Conservation (phyloP, 2,797 vertebrate species). For the Phaenicophaeus curvirostris region DNA sequence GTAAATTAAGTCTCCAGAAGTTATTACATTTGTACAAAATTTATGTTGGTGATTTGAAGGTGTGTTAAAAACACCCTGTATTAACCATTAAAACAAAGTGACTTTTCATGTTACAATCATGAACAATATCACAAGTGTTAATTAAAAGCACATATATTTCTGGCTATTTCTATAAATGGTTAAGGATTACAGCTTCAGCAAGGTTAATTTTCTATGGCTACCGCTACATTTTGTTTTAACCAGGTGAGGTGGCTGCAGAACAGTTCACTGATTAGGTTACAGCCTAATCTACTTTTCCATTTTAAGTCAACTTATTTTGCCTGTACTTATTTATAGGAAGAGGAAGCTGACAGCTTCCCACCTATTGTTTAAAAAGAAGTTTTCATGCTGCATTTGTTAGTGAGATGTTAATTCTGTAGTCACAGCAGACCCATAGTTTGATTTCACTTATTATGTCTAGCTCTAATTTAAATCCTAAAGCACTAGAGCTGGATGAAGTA, state of each 20-base stretch:
- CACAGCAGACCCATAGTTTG: not conserved
- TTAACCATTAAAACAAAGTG: not conserved
- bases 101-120: not conserved
- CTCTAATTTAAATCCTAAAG: not conserved
- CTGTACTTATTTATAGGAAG: not conserved
- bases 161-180: not conserved
- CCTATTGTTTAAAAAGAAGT: not conserved
- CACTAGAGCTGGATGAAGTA: not conserved
- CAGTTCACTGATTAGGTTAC: not conserved
- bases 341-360: constrained; percentile 18
- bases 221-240: not conserved
- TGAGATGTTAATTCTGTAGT: not conserved
- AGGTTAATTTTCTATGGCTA: not conserved
- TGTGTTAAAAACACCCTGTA: not conserved
- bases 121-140: not conserved
- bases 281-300: not conserved
- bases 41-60: not conserved
- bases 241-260: not conserved
- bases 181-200: not conserved
- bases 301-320: not conserved
- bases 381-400: not conserved
- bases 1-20: not conserved
- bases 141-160: not conserved
- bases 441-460: not conserved
- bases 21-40: not conserved